Percentiles rank a stretch among this genome's conserved stretches.
Conservation (phyloP, 2,888 invertebrate genomes). For the Pharmacophagus antenor region DNA sequence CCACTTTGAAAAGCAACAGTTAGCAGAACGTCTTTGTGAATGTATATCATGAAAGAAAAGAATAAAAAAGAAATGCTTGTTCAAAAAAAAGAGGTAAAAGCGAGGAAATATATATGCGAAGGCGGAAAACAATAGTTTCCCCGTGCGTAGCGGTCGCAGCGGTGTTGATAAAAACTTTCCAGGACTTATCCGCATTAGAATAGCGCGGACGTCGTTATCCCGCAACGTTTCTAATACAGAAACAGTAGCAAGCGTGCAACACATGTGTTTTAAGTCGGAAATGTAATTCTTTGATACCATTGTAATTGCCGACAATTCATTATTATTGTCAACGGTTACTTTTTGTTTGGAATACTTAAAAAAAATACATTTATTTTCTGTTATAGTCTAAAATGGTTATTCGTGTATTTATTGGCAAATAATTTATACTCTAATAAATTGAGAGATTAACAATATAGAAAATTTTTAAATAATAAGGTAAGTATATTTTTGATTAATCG, state of each 20-base stretch:
- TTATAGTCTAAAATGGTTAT: too few relatives aligned
- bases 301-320: slow-evolving; percentile 3
- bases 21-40: not conserved
- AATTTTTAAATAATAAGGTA: too few relatives aligned
- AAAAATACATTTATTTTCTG: not conserved
- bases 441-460: too few relatives aligned
- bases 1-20: slow-evolving; percentile 5
- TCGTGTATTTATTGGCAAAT: too few relatives aligned
- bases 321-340: not conserved
- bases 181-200: slow-evolving; percentile 6
- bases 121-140: slow-evolving; percentile 1
- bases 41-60: not conserved
- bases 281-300: not conserved
- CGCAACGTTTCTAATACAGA: slow-evolving; percentile 11
- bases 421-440: too few relatives aligned
- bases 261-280: not conserved
- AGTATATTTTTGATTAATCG: too few relatives aligned
- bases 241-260: not conserved
- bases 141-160: not conserved
- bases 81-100: slow-evolving; percentile 9
- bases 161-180: slow-evolving; percentile 27
- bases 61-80: not conserved
- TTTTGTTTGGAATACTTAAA: not conserved
- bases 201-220: slow-evolving; percentile 5
- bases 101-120: not conserved